Evolutionary conservation across 1,140 invertebrate genomes (phyloP).

Genomic region (Leptinotarsa texana): DNA sequence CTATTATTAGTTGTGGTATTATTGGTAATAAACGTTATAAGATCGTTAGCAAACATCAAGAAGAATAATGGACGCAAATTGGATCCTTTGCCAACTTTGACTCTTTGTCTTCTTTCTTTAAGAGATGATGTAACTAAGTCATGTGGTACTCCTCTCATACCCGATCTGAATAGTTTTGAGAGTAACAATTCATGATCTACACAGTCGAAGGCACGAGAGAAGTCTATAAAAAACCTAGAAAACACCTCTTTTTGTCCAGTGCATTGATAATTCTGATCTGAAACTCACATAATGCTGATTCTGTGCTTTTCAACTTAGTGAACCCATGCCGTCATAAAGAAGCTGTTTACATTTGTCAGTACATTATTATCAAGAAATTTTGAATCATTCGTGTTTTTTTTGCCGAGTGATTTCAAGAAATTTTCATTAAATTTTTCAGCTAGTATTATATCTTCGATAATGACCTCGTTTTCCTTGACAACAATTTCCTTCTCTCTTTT

Average conservation of each 20-base stretch:
- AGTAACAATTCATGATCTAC: constrained; percentile 16
- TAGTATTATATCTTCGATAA: constrained; percentile 1
- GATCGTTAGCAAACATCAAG: background rate
- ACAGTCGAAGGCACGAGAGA: constrained; percentile 17
- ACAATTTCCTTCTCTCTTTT: constrained; percentile 13
- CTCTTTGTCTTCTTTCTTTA: constrained; percentile 10
- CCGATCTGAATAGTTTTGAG: constrained; percentile 3
- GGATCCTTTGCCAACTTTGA: background rate
- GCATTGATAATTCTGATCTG: background rate
- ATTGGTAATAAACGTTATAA: constrained; percentile 7
- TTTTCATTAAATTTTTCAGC: constrained; percentile 17
- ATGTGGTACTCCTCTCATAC: constrained; percentile 5
- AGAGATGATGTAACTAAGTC: constrained; percentile 7
- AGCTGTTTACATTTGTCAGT: constrained; percentile 10
- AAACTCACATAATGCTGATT: constrained; percentile 13
- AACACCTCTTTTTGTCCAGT: constrained; percentile 6
- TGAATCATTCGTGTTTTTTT: constrained; percentile 7
- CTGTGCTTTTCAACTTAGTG: constrained; percentile 2
- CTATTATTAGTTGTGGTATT: background rate
- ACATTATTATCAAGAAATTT: constrained; percentile 6
- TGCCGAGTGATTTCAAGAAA: background rate
- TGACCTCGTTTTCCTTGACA: constrained; percentile 9
- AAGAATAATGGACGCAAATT: background rate
- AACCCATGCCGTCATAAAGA: constrained; percentile 15
- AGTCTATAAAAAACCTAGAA: constrained; percentile 19